Evolutionary conservation across 2,797 vertebrate species (phyloP), one percentile per base, ranked within the genome.

Genomic region (Acanthopagrus latus): DNA sequence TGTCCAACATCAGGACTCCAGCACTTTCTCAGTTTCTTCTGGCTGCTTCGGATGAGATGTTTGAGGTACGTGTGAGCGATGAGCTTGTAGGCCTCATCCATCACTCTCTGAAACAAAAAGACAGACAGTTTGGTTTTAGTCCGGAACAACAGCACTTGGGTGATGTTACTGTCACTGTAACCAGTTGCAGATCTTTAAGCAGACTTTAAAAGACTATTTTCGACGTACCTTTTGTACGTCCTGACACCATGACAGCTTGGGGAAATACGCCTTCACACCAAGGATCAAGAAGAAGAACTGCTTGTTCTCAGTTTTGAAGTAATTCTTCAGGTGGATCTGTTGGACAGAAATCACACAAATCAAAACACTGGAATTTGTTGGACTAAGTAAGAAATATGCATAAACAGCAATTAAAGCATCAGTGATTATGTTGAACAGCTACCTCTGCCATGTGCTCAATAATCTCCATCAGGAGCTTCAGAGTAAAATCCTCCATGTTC

Each of bases 321-420:
- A 93, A 0, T 25, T 74, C 63, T 80, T 81, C 0, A 95, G 64
- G 41, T 43, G 1, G 0, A 3, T 82, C 94, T 95, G 86, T 7
- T 41, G 33, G 51, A 79, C 5, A 64, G 14, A 69, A 74, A 25
- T 0, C 12, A 0, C 8, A 9, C 38, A 38, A 38, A 38, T 9
- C 38, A 38, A 38, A 27, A 7, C n/a, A 20, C 38, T 38, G 38
- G 38, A 2, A 38, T 38, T 9, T 38, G 38, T 10, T 38, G 8
- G 9, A 38, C 38, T 10, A 38, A 38, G 10, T 38, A 38, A 38
- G 33, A 38, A 8, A 38, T 38, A 38, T 38, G 33, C 33, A 38
- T 1, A 8, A 38, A 38, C 33, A 9, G 7, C 1, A 33, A 7
- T 21, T 0, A 68, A 38, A 38, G 2, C 38, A 10, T 10, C 8